Evolutionary conservation across 2,113 vertebrate genomes (phyloP), one percentile per base, ranked within the genome.

Genomic region (Mugil cephalus): DNA sequence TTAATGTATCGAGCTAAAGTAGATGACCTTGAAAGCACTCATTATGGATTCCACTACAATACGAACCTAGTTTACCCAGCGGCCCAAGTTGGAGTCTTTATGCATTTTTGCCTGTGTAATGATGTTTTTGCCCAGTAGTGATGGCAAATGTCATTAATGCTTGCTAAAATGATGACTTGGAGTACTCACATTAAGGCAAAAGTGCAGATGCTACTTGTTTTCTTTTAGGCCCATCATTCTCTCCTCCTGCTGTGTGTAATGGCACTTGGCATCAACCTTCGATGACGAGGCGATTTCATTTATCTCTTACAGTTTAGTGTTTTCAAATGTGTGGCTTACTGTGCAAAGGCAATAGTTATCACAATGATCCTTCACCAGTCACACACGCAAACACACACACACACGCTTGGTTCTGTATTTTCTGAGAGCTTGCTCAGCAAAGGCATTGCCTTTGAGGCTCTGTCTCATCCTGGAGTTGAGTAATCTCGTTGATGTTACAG

Each of bases 121-220:
- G 89, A 87, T 69, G 68, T 86, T 80, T 82, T 85, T 69, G 79
- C 84, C 88, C 74, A 50, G 62, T 78, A 82, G 81, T 87, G 83
- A 91, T 89, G 75, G 84, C 79, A 77, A 77, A 85, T 85, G 87
- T 80, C 91, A 90, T 91, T 91, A 93, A 85, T 80, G 81, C 63
- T 83, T 34, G 65, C 66, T 59, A 69, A 74, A 82, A 91, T 84
- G 85, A 89, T 89, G 79, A 80, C 74, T 86, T 51, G 36, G 60
- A 80, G 74, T 74, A 46, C 36, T 85, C 75, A 10, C 87, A 87
- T 90, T 90, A 92, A 86, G 85, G 64, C 77, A 50, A 68, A 73
- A 74, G 62, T 80, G 60, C 72, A 58, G 66, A 79, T 79, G 70
- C 65, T 38, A 58, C 84, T 85, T 85, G 81, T 87, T 88, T 88